phyloP scores from a whole-genome alignment of 2,888 invertebrate species.

The Pycnomerus fuliginosus region DNA sequence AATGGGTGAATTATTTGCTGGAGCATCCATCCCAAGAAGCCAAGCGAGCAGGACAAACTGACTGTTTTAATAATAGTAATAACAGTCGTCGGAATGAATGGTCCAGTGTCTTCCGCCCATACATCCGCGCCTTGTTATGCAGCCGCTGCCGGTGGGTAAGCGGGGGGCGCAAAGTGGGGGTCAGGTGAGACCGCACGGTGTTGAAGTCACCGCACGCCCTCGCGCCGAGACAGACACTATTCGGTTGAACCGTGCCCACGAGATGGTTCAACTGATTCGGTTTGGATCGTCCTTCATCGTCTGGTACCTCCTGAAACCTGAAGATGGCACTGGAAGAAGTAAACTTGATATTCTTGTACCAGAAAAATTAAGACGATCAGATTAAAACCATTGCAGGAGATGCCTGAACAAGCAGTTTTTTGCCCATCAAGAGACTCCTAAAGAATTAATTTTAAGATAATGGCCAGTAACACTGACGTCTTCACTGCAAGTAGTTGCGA shows the following conservation, averaged over 20 bases:
- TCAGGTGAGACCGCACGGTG: slow-evolving; percentile 40
- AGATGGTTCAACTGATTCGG: neutral
- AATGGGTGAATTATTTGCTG: no score
- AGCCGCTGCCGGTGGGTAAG: slow-evolving; percentile 31
- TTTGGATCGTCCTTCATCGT: slow-evolving; percentile 14
- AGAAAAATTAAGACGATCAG: no score
- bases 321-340: slow-evolving; percentile 21
- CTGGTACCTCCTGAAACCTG: slow-evolving; percentile 1
- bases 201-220: slow-evolving; percentile 48
- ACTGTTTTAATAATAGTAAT: slow-evolving; percentile 28
- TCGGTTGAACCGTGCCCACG: slow-evolving; percentile 3
- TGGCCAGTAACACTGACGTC: no score
- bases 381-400: no score
- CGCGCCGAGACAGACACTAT: slow-evolving; percentile 42
- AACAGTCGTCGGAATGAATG: slow-evolving; percentile 34
- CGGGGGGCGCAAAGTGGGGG: slow-evolving; percentile 24
- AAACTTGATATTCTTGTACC: no score
- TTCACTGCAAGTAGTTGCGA: no score
- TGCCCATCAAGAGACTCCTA: no score
- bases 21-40: no score
- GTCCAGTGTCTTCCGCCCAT: slow-evolving; percentile 45
- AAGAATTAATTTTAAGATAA: no score
- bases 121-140: slow-evolving; percentile 48
- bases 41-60: no score
- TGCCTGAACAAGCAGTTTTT: no score